Conservation (phyloP, 2,797 vertebrate genomes). For the Cossypha dichroa region DNA sequence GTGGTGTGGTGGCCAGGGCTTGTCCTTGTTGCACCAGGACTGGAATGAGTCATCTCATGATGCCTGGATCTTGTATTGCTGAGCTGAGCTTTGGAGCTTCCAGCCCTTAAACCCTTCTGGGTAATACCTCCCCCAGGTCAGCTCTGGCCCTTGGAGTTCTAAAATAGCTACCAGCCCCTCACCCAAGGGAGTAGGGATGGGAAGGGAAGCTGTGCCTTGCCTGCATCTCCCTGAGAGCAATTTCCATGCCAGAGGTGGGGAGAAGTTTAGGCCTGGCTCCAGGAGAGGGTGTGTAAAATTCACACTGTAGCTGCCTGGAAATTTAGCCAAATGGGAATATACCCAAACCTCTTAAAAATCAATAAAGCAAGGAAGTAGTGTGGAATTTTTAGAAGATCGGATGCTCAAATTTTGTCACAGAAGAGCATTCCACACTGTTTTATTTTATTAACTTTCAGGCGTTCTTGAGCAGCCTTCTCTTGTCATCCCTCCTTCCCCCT, state of each 20-base stretch:
- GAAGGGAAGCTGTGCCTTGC: background rate
- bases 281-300: background rate
- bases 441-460: background rate
- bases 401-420: background rate
- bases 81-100: background rate
- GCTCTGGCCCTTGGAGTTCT: background rate
- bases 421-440: background rate
- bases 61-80: background rate
- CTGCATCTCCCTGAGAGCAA: background rate
- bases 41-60: fast-evolving
- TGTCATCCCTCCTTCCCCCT: background rate
- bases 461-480: background rate
- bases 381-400: background rate
- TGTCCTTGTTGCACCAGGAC: background rate
- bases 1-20: background rate
- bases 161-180: background rate
- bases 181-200: background rate
- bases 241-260: background rate
- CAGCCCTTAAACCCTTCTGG: background rate
- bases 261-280: background rate
- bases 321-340: background rate
- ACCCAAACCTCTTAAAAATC: background rate
- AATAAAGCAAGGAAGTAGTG: background rate
- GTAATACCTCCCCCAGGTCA: background rate
- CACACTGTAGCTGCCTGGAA: background rate